Base-by-base conservation (phyloP, 2,797 vertebrate genomes). In the Phalloptychus januarius region DNA sequence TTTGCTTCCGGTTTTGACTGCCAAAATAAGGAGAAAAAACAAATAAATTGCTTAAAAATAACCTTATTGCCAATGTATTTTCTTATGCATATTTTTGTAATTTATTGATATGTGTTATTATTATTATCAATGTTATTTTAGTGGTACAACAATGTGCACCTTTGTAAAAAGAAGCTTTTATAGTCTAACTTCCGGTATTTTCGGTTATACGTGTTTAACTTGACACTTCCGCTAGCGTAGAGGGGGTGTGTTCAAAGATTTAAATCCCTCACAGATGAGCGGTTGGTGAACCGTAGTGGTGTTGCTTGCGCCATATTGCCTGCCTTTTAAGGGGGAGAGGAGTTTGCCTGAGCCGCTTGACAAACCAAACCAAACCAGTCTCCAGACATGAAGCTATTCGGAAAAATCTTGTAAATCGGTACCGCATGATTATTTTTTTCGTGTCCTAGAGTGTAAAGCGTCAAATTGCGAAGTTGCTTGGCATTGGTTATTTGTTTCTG, bases 231-330 rank as follows among this genome's bases (percentile, higher is more conserved):
- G 2, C 15, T 5, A 0, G 63, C 42, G 3, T 31, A 45, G 74
- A 88, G 91, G 90, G 40, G 94, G 94, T 83, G 95, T 93, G 92
- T 91, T 85, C 90, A 85, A 79, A 90, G 87, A 96, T 96, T 98
- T 97, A 95, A 98, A 96, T 95, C 93, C 88, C 93, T 85, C 83
- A 77, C 85, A 95, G 97, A 96, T 98, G 97, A 97, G 97, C 93
- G 94, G 52, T 89, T 0, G 81, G 20, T 23, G 46, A 80, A 87
- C 91, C 88, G 88, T 92, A 85, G 90, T 92, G 85, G 90, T 92
- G 90, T 84, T 93, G 90, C 92, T 86, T 93, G 92, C 95, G 96
- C 95, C 96, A 96, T 96, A 94, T 96, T 96, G 94, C 92, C 92
- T 93, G 92, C 80, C 79, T 91, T 93, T 88, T 80, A 91, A 83